Percentiles rank a stretch among this genome's conserved stretches.
Conservation (phyloP, 2,888 invertebrate genomes). For the Endotricha flammealis region DNA sequence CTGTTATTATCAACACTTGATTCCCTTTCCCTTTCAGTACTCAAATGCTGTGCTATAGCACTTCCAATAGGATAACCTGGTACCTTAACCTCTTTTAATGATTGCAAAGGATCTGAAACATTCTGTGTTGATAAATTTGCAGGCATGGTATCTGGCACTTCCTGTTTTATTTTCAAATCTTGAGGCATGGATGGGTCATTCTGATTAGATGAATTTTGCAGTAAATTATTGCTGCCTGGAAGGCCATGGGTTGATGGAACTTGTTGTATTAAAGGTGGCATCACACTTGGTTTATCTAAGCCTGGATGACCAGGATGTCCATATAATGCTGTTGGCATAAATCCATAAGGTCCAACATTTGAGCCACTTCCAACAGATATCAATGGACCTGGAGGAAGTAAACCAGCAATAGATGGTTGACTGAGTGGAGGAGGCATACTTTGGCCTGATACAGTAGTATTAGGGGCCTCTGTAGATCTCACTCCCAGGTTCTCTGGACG, state of each 20-base stretch:
- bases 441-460: constrained; percentile 54
- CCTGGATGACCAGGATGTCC: constrained; percentile 59
- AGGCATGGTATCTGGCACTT: constrained; percentile 73
- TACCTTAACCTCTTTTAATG: constrained; percentile 88
- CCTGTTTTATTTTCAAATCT: constrained; percentile 74
- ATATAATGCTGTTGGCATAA: constrained; percentile 74
- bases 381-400: constrained; percentile 78
- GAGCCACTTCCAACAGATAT: constrained; percentile 79
- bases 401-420: constrained; percentile 75
- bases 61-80: constrained; percentile 82
- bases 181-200: constrained; percentile 70
- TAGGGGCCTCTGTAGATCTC: constrained; percentile 53
- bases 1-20: constrained; percentile 69
- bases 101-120: constrained; percentile 84
- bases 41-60: constrained; percentile 69
- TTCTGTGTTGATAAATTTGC: constrained; percentile 72
- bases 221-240: constrained; percentile 47
- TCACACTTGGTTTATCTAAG: constrained; percentile 58
- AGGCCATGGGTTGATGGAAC: constrained; percentile 54
- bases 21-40: constrained; percentile 69
- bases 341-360: constrained; percentile 80
- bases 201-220: constrained; percentile 49
- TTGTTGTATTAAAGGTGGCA: constrained; percentile 63
- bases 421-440: constrained; percentile 68
- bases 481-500: constrained; percentile 63